phyloP scores from a whole-genome alignment of 2,113 vertebrate species.

The Rhinichthys klamathensis region DNA sequence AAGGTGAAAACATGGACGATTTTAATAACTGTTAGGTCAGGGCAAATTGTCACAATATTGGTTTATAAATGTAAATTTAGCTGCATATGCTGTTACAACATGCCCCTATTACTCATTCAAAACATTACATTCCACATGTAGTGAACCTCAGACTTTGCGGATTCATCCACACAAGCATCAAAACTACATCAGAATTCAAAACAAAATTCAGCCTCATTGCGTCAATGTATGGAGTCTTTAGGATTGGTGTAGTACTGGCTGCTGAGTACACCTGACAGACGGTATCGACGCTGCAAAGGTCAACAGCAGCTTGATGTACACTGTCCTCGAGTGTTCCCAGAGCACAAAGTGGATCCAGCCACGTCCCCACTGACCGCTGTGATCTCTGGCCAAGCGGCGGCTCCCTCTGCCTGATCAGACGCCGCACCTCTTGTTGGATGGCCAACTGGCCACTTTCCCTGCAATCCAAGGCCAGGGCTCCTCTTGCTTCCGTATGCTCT shows the following conservation, averaged over 20 bases:
- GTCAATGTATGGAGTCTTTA: constrained; percentile 49
- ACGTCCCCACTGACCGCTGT: constrained; percentile 78
- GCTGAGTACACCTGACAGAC: constrained; percentile 47
- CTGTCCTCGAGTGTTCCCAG: constrained; percentile 66
- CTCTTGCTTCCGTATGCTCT: constrained; percentile 79
- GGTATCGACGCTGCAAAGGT: constrained; percentile 69
- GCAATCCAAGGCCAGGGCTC: constrained; percentile 69
- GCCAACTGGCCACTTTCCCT: constrained; percentile 78
- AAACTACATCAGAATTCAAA: neutral
- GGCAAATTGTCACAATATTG: neutral
- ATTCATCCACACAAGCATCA: neutral
- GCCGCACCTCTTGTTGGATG: constrained; percentile 73
- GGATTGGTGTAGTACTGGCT: constrained; percentile 43
- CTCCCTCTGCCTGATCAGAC: constrained; percentile 75
- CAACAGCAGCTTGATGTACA: constrained; percentile 67
- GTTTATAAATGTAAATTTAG: neutral
- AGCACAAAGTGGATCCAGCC: constrained; percentile 64
- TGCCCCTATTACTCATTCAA: no score
- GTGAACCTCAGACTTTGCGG: neutral
- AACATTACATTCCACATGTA: no score
- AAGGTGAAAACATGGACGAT: no score
- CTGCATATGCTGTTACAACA: neutral
- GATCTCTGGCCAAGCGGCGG: constrained; percentile 79
- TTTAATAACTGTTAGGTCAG: neutral
- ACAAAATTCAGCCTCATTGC: neutral